Evolutionary conservation across 2,797 vertebrate genomes (phyloP).

Genomic region (Galago senegalensis): DNA sequence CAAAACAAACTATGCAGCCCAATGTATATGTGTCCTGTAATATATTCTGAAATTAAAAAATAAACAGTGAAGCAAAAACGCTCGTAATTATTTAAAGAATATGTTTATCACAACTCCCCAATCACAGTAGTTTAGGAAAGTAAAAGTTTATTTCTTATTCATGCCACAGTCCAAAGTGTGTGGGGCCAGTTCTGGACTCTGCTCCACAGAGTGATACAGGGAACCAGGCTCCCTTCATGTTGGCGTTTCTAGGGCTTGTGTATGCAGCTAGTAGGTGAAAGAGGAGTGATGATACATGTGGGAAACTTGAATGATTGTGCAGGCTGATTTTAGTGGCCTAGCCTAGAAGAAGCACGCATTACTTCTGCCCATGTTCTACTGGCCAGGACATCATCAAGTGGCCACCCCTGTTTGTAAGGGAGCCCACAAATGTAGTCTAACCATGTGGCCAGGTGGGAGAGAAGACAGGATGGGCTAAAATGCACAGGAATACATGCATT

Average conservation of each 20-base stretch:
- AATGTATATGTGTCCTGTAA: too few relatives aligned
- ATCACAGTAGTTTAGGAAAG: neutral
- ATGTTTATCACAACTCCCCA: neutral
- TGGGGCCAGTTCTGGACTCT: neutral
- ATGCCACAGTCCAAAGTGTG: neutral
- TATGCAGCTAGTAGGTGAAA: neutral
- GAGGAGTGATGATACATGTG: neutral
- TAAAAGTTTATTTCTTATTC: neutral
- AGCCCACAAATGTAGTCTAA: neutral
- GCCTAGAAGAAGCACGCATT: neutral
- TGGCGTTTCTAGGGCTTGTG: neutral
- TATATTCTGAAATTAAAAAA: too few relatives aligned
- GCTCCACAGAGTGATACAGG: rapidly evolving
- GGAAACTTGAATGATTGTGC: neutral
- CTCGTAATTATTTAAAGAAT: neutral
- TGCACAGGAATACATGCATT: neutral
- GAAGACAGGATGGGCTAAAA: neutral
- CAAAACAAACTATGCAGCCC: too few relatives aligned
- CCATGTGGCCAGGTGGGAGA: neutral
- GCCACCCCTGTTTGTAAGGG: neutral
- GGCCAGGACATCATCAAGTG: neutral
- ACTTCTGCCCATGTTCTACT: neutral
- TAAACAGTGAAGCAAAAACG: too few relatives aligned
- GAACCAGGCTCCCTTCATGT: neutral
- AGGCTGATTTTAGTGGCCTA: neutral